Base-by-base conservation (phyloP, 2,888 invertebrate genomes). In the Heliconius sara region DNA sequence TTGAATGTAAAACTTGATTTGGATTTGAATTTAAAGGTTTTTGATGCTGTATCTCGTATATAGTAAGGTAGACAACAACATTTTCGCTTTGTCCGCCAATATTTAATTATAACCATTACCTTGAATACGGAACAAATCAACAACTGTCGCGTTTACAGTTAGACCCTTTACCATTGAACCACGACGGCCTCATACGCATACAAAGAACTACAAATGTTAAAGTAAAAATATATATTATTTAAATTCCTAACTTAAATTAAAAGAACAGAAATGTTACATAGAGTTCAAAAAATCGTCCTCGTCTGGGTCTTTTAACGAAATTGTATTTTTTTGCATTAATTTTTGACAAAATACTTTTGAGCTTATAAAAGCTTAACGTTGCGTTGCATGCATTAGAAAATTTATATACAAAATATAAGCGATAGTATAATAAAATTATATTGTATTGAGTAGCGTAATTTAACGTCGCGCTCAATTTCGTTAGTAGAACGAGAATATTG, bases 301-400 rank as follows among this genome's bases (percentile, higher is more conserved):
- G 85, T 88, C 85, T 89, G 87, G 88, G 87, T 90, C 91, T 93
- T 89, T 93, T 90, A 91, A 88, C 90, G 88, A 93, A 94, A 94
- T 94, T 94, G 94, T 94, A 95, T 95, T 94, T 94, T 93, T 94
- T 94, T 93, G 93, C 94, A 95, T 95, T 93, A 89, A 93, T 91
- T 94, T 93, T 92, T 94, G 91, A 92, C 91, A 91, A 92, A 92
- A 91, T 90, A 89, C 88, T 88, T 89, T 90, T 88, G 80, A 80
- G 79, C 79, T 79, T 82, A 70, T 85, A 84, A 84, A 84, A 81
- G 87, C 85, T 86, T 87, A 85, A 84, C 84, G 86, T 84, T 87
- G 87, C 85, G 85, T 84, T 78, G 79, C 73, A 72, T 74, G 39
- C 68, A 78, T 78, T 67, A 57, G 60, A 67, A 5, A 65, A 65